Conservation (phyloP, 2,888 invertebrate species). For the Eumacrocentrus americanus region DNA sequence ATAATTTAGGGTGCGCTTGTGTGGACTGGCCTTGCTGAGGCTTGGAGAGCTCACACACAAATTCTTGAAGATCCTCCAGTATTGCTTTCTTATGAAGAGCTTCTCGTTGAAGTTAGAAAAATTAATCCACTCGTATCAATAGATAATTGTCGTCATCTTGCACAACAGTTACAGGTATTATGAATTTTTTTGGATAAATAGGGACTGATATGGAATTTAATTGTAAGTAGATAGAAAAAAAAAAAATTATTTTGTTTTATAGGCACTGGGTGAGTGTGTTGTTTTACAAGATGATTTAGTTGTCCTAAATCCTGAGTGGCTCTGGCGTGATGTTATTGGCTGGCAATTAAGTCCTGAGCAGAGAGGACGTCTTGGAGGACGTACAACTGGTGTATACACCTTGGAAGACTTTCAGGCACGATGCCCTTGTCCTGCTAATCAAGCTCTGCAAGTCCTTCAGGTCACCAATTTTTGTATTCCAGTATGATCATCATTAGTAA, state of each 20-base stretch:
- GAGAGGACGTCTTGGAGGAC: slow-evolving; percentile 59
- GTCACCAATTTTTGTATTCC: slow-evolving; percentile 73
- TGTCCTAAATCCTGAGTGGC: slow-evolving; percentile 72
- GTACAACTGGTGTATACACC: slow-evolving; percentile 74
- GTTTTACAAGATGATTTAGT: slow-evolving; percentile 67
- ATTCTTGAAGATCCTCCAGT: slow-evolving; percentile 56
- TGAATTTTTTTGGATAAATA: neutral
- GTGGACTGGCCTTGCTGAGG: slow-evolving; percentile 58
- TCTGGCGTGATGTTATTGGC: slow-evolving; percentile 72
- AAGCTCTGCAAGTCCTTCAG: slow-evolving; percentile 72
- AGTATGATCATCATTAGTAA: slow-evolving; percentile 55
- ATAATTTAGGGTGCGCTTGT: slow-evolving; percentile 54
- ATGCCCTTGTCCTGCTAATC: slow-evolving; percentile 73
- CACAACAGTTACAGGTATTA: slow-evolving; percentile 55
- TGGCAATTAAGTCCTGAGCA: slow-evolving; percentile 69
- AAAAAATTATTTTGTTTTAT: slow-evolving; percentile 20
- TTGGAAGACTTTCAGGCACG: slow-evolving; percentile 76
- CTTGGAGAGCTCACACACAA: slow-evolving; percentile 55
- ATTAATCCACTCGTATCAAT: slow-evolving; percentile 57
- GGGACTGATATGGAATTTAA: slow-evolving; percentile 3
- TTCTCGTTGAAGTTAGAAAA: slow-evolving; percentile 53
- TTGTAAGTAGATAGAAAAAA: neutral
- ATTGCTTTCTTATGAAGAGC: slow-evolving; percentile 52
- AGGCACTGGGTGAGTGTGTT: slow-evolving; percentile 68
- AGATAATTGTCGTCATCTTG: slow-evolving; percentile 56